Evolutionary conservation across 2,888 invertebrate species (phyloP), one percentile per base, ranked within the genome.

Genomic region (Camptogramma bilineatum): DNA sequence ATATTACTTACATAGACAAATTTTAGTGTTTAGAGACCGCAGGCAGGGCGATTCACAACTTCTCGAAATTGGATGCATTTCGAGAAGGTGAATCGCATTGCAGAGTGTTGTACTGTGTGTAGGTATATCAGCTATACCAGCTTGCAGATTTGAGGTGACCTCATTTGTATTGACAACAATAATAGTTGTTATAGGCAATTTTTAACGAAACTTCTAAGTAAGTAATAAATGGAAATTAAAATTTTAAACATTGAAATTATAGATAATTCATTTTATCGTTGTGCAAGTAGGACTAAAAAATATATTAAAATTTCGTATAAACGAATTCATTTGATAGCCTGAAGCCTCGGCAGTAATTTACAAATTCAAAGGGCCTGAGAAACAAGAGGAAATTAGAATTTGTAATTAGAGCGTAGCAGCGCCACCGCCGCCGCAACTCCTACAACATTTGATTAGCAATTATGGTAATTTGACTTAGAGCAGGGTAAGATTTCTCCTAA

Each of bases 381-480:
- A 89, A 92, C 91, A 92, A 91, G 92, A 88, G 88, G 83, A 83
- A 90, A 92, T 93, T 91, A 91, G 91, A 91, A 92, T 92, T 91
- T 90, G 87, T 92, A 93, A 93, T 92, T 92, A 92, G 90, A 81
- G 81, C 82, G 85, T 82, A 83, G 86, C 85, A 81, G 84, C 83
- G 80, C 81, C 80, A 83, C 82, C 82, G 83, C 81, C 52, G 80
- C 83, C 81, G 80, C 82, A 83, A 85, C 87, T 87, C 87, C 87
- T 86, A 88, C 90, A 88, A 88, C 91, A 87, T 92, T 92, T 93
- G 92, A 92, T 93, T 92, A 93, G 87, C 91, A 91, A 93, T 93
- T 93, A 93, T 92, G 92, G 83, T 90, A 93, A 93, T 93, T 90
- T 86, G 87, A 87, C 90, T 92, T 86, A 88, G 88, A 90, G 88